Conservation (phyloP, 2,888 invertebrate genomes). For the Drosophila mayaguana region DNA sequence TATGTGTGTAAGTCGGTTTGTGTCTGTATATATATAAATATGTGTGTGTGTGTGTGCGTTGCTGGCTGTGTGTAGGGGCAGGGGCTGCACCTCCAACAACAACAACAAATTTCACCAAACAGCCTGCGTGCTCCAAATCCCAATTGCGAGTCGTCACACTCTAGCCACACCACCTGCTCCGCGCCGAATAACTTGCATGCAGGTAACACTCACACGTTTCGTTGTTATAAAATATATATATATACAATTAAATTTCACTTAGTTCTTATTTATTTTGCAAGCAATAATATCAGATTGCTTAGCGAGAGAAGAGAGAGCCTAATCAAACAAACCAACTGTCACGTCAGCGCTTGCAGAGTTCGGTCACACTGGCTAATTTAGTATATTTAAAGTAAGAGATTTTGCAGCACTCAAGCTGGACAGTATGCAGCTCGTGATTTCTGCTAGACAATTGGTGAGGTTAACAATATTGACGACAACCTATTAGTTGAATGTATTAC, state of each 20-base stretch:
- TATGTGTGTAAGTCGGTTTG: slow-evolving; percentile 9
- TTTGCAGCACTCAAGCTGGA: slow-evolving; percentile 32
- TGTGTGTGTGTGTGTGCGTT: slow-evolving; percentile 16
- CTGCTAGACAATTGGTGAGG: no score
- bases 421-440: slow-evolving; percentile 3
- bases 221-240: slow-evolving; percentile 38
- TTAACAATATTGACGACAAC: neutral
- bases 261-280: slow-evolving; percentile 71
- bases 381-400: slow-evolving; percentile 1
- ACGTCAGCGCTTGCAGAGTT: slow-evolving; percentile 76
- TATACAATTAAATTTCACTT: slow-evolving; percentile 57
- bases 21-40: neutral
- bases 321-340: slow-evolving; percentile 84
- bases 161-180: slow-evolving; percentile 47
- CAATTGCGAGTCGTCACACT: slow-evolving; percentile 31
- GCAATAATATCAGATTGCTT: slow-evolving; percentile 44
- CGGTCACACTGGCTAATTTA: slow-evolving; percentile 55
- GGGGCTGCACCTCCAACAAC: slow-evolving; percentile 49
- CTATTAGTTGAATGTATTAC: no score
- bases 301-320: slow-evolving; percentile 58
- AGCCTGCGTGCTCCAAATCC: slow-evolving; percentile 60
- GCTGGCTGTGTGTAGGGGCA: slow-evolving; percentile 16
- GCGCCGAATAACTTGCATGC: slow-evolving; percentile 48
- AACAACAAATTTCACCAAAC: slow-evolving; percentile 59
- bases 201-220: slow-evolving; percentile 26